These are phyloP conservation scores for Meloidogyne floridensis DNA, from an alignment of 1,140 invertebrate species.

Conservation along the genomic window DNA sequence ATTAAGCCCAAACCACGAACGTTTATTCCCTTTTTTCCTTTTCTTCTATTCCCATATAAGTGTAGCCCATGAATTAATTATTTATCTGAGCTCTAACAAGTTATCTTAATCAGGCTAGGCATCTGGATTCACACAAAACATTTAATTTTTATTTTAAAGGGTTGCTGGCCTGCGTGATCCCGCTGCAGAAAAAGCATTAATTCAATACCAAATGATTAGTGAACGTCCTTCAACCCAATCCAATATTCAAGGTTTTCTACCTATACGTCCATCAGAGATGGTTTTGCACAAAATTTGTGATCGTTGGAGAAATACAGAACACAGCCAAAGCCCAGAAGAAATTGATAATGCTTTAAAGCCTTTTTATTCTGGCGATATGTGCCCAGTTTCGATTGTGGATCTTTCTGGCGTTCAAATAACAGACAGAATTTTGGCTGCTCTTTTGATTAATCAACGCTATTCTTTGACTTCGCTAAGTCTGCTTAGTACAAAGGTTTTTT, in stretches of 20 bases:
- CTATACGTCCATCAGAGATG: constrained; percentile 12
- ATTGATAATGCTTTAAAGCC: constrained; percentile 27
- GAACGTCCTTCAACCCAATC: constrained; percentile 1
- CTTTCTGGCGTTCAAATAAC: constrained; percentile 26
- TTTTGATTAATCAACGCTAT: constrained; percentile 26
- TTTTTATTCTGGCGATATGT: constrained; percentile 22
- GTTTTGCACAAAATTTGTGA: constrained; percentile 25
- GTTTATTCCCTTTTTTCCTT: too few relatives aligned
- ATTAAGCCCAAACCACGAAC: too few relatives aligned
- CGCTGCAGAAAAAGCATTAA: constrained; percentile 19
- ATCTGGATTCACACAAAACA: too few relatives aligned
- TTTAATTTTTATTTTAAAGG: neutral
- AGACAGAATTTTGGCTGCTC: constrained; percentile 30
- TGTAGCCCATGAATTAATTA: too few relatives aligned
- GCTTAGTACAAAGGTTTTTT: constrained; percentile 26
- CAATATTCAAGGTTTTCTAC: constrained; percentile 9
- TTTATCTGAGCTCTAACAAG: too few relatives aligned
- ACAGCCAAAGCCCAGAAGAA: constrained; percentile 21
- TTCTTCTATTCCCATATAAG: too few relatives aligned
- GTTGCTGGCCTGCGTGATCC: constrained; percentile 23
- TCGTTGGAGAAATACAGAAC: constrained; percentile 24
- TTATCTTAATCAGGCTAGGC: too few relatives aligned
- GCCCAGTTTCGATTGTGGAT: constrained; percentile 16
- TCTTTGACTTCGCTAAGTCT: constrained; percentile 23
- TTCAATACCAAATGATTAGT: constrained; percentile 19